Evolutionary conservation across 2,797 vertebrate genomes (phyloP), one percentile per base, ranked within the genome.

Genomic region (Morus bassanus): DNA sequence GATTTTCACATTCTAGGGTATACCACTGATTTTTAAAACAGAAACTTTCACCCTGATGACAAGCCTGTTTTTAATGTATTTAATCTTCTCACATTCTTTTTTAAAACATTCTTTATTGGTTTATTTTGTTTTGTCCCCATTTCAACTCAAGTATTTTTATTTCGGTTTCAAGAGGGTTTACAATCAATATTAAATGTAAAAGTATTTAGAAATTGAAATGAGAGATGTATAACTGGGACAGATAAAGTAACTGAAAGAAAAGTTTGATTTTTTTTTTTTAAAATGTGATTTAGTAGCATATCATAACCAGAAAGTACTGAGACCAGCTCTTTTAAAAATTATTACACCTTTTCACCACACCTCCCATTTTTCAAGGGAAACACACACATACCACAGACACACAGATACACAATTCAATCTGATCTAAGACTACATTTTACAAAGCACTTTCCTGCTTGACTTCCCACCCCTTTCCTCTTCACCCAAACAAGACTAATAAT

Each of bases 301-400:
- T 91, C 59, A 97, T 96, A 97, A 97, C 97, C 97, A 97, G 94
- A 97, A 98, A 97, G 94, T 97, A 98, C 97, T 94, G 98, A 98
- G 98, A 98, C 98, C 98, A 98, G 98, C 98, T 98, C 98, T 97
- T 98, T 92, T 98, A 97, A 98, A 97, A 98, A 97, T 97, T 96
- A 97, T 94, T 97, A 97, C 97, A 98, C 93, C 87, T 98, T 97
- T 96, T 97, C 89, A 97, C 96, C 96, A 98, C 96, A 97, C 89
- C 95, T 97, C 97, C 97, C 97, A 86, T 93, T 88, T 96, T 94
- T 95, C 91, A 94, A 97, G 96, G 96, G 97, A 97, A 98, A 98
- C 95, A 97, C 97, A 97, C 96, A 98, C 97, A 96, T 89, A 96
- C 91, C 96, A 98, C 96, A 98, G 97, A 97, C 96, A 94, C 95